Base-by-base conservation (phyloP, 2,888 invertebrate species). In the Exocentrus adspersus region DNA sequence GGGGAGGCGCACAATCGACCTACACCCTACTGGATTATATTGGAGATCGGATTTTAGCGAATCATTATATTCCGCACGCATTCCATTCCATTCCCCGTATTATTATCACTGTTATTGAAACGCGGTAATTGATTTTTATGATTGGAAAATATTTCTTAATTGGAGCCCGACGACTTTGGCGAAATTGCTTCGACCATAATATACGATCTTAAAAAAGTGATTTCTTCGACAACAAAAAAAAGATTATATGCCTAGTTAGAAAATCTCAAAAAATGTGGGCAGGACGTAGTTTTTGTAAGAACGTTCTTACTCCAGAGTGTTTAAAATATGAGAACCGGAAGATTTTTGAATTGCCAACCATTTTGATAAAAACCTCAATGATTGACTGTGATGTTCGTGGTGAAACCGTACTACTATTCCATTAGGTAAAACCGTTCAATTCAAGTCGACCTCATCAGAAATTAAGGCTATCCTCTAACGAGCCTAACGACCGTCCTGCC, bases 11-110 rank as follows among this genome's bases (percentile, higher is more conserved):
- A 62, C 62, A 68, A 65, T 68, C 63, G 68, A 65, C 62, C 60
- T 32, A 62, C 63, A 65, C 62, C 62, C 60, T 32, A 62, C 57
- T 50, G 70, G 72, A 75, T 75, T 76, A 76, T 78, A 78, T 78
- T 78, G 78, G 71, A 72, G 77, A 75, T 74, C 73, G 78, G 78
- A 79, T 79, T 79, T 79, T 78, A 78, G 76, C 77, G 76, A 78
- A 77, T 79, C 79, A 79, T 79, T 79, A 78, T 78, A 78, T 77
- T 77, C 74, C 72, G 74, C 71, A 73, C 76, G 76, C 76, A 77
- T 78, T 74, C 75, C 77, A 48, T 67, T 65, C 61, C 65, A 60
- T 58, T 62, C 43, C 54, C 60, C 42, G 58, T 53, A 63, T 65
- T 59, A 69, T 62, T 65, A 56, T 64, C 58, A 65, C 50, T 62